Evolutionary conservation across 1,140 invertebrate species (phyloP).

Genomic region (Pectinophora gossypiella): DNA sequence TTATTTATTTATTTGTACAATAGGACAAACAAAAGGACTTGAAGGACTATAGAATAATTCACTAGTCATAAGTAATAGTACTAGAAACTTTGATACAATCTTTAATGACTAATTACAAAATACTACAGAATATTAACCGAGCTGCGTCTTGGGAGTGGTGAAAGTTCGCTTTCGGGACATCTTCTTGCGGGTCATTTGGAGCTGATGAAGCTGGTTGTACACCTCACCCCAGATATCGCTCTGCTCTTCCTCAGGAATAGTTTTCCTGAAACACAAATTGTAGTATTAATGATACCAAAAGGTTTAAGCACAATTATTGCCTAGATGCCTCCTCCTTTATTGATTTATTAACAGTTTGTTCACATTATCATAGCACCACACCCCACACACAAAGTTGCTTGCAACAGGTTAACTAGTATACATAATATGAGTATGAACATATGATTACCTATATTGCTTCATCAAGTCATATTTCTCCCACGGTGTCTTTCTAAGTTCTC

Average conservation of each 20-base stretch:
- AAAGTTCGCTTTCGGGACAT: slow-evolving; percentile 82
- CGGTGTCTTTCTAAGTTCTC: slow-evolving; percentile 79
- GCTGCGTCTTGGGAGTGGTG: slow-evolving; percentile 46
- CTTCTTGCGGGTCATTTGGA: slow-evolving; percentile 81
- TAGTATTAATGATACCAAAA: no score
- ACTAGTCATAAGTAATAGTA: no score
- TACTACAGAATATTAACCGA: slow-evolving; percentile 27
- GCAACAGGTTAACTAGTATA: no score
- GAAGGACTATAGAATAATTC: no score
- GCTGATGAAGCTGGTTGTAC: slow-evolving; percentile 82
- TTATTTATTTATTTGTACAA: no score
- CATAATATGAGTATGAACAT: background rate
- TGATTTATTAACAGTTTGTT: no score
- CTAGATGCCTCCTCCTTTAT: no score
- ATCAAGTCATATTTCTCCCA: slow-evolving; percentile 96
- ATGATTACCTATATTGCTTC: slow-evolving; percentile 89
- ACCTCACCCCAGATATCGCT: slow-evolving; percentile 90
- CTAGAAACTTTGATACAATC: no score
- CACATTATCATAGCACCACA: no score
- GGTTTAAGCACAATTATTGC: no score
- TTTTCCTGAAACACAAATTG: slow-evolving; percentile 78
- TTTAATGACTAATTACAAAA: background rate
- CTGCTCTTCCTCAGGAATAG: slow-evolving; percentile 92
- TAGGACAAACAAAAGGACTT: no score
- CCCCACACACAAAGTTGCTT: no score